phyloP scores from a whole-genome alignment of 2,113 vertebrate species.

The Mastomys coucha region DNA sequence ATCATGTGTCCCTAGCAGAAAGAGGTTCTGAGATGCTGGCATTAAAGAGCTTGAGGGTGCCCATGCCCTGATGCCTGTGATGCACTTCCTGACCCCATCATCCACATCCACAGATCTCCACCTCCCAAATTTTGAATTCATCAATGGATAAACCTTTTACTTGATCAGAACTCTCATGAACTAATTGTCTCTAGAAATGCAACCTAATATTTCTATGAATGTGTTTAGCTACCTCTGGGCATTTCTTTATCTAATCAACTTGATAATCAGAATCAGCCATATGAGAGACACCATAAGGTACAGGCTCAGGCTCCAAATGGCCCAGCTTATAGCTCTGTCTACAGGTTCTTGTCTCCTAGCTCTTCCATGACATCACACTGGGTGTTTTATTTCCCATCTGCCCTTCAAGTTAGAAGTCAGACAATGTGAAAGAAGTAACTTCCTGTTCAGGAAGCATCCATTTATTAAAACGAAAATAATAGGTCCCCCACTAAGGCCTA shows the following conservation, averaged over 20 bases:
- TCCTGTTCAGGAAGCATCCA: neutral
- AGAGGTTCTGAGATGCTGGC: neutral
- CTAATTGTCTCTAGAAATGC: neutral
- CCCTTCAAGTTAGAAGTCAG: neutral
- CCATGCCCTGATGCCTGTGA: neutral
- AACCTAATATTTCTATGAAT: neutral
- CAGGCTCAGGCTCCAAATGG: too few species aligned
- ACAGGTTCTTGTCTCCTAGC: neutral
- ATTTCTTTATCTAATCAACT: neutral
- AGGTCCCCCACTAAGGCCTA: neutral
- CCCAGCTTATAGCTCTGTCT: neutral
- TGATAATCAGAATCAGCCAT: neutral
- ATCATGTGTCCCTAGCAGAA: neutral
- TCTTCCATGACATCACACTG: neutral
- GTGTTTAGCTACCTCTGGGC: neutral
- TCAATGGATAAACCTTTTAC: neutral
- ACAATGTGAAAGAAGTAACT: neutral
- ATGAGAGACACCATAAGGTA: neutral
- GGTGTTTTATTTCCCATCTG: neutral
- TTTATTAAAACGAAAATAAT: neutral
- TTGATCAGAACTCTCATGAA: neutral
- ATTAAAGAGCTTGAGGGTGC: rapidly evolving
- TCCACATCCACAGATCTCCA: neutral
- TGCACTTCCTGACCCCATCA: neutral
- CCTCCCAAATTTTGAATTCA: neutral